A percentile compares a stretch with the other conserved stretches of the same genome.
phyloP scores from a whole-genome alignment of 2,888 invertebrate genomes.

The Dryadula phaetusa region DNA sequence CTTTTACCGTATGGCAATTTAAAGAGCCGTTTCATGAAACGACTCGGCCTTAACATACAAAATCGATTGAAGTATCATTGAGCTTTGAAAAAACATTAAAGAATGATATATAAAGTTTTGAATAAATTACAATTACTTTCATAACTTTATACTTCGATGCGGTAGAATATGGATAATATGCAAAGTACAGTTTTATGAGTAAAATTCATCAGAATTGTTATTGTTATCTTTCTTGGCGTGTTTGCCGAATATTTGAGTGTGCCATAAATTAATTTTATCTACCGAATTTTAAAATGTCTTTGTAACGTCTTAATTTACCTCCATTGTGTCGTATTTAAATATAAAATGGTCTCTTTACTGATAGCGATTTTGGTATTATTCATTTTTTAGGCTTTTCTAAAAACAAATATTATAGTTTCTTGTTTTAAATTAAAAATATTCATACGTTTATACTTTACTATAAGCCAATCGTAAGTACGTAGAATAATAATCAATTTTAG shows the following conservation, averaged over 20 bases:
- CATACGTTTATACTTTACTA: no score
- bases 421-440: no score
- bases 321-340: not conserved
- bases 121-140: constrained; percentile 45
- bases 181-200: constrained; percentile 43
- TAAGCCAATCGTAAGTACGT: no score
- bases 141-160: constrained; percentile 37
- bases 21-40: constrained; percentile 36
- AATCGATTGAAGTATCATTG: constrained; percentile 7
- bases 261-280: constrained; percentile 37
- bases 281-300: constrained; percentile 14
- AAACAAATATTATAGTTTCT: no score
- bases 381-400: not conserved
- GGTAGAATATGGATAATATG: constrained; percentile 42
- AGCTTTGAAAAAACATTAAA: constrained; percentile 43
- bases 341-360: not conserved
- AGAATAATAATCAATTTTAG: no score
- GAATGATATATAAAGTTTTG: constrained; percentile 40
- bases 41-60: constrained; percentile 27
- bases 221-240: constrained; percentile 41
- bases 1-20: constrained; percentile 39
- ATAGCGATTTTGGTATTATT: not conserved
- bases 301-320: constrained; percentile 15
- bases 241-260: constrained; percentile 37
- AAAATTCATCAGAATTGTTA: constrained; percentile 42